phyloP scores from a whole-genome alignment of 2,113 vertebrate genomes.

The Halcyon malimbica region DNA sequence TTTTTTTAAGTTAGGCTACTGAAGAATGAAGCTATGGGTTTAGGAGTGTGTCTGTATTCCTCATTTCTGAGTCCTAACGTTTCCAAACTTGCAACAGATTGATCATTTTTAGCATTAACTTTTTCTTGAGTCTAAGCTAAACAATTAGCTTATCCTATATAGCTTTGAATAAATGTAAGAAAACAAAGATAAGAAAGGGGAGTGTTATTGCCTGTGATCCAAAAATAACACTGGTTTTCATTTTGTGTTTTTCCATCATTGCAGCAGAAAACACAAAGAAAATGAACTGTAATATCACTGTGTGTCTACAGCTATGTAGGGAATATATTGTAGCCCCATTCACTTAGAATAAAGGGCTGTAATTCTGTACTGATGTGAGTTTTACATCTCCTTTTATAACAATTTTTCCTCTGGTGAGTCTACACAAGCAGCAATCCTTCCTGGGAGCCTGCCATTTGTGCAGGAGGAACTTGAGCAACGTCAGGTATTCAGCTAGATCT shows the following conservation, averaged over 20 bases:
- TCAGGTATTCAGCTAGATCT: not conserved
- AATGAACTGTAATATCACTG: not conserved
- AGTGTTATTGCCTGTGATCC: not conserved
- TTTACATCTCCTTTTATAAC: not conserved
- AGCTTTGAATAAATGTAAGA: not conserved
- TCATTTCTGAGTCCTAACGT: not conserved
- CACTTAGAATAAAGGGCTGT: not conserved
- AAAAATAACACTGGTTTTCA: not conserved
- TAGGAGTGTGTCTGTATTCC: not conserved
- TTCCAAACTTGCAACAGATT: not conserved
- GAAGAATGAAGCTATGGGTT: not conserved
- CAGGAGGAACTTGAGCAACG: not conserved
- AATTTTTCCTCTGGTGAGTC: not conserved
- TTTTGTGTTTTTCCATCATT: not conserved
- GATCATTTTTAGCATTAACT: not conserved
- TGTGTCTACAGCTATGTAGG: not conserved
- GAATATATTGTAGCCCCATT: not conserved
- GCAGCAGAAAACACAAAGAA: not conserved
- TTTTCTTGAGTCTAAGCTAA: not conserved
- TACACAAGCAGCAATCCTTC: not conserved
- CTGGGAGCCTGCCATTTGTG: not conserved
- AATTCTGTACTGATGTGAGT: not conserved
- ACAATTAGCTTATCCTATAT: not conserved
- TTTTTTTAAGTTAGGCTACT: not conserved
- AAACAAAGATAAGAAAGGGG: not conserved